phyloP scores from a whole-genome alignment of 2,113 vertebrate genomes.

The Dasypus novemcinctus region DNA sequence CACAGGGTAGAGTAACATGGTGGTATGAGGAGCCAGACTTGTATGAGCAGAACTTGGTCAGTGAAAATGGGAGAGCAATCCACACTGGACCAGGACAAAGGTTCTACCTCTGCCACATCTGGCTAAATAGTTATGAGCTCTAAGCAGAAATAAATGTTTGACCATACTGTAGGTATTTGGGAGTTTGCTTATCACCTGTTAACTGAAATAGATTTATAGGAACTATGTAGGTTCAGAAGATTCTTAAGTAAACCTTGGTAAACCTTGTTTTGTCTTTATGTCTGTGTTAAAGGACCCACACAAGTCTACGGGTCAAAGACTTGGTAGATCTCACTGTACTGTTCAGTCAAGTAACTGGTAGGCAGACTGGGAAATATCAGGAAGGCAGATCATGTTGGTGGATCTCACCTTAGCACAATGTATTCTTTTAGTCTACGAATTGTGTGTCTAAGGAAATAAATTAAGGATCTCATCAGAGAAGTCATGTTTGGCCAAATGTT shows the following conservation, averaged over 20 bases:
- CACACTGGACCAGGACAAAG: no score
- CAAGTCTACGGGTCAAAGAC: not conserved
- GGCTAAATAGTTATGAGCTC: not conserved
- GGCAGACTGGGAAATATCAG: not conserved
- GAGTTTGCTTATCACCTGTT: not conserved
- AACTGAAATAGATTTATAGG: not conserved
- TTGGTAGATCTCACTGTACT: not conserved
- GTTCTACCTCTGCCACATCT: not conserved
- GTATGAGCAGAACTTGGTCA: not conserved
- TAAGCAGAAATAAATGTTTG: not conserved
- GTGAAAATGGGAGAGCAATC: not conserved
- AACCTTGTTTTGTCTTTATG: not conserved
- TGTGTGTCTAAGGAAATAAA: not conserved
- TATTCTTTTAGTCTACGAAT: not conserved
- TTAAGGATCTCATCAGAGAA: not conserved
- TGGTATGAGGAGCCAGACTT: not conserved
- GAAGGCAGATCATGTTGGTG: no score
- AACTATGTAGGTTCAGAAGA: not conserved
- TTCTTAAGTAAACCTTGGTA: not conserved
- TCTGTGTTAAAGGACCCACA: not conserved
- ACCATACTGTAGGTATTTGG: not conserved
- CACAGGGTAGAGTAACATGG: rapidly evolving
- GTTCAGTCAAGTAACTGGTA: not conserved
- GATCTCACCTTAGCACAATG: not conserved
- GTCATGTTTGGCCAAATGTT: not conserved